phyloP scores from a whole-genome alignment of 1,140 invertebrate species.

The Polyergus mexicanus region DNA sequence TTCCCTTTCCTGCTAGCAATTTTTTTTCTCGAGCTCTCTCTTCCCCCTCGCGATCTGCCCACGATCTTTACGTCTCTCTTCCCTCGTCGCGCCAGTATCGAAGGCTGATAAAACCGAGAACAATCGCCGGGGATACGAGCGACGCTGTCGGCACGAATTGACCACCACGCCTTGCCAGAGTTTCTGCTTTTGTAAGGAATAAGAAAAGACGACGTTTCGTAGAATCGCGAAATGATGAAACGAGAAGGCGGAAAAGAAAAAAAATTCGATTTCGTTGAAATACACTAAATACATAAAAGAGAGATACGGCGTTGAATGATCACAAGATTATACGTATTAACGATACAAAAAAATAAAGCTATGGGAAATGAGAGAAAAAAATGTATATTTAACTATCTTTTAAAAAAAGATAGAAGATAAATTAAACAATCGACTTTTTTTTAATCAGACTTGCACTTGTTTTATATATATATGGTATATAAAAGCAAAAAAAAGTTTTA shows the following conservation, averaged over 20 bases:
- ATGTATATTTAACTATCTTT: background rate
- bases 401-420: background rate
- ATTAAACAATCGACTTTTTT: background rate
- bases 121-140: conserved; percentile 34
- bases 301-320: background rate
- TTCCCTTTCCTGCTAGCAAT: conserved; percentile 21
- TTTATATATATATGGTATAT: background rate
- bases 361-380: background rate
- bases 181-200: conserved; percentile 20
- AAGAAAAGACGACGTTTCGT: background rate
- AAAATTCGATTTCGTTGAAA: background rate
- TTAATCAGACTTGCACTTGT: background rate
- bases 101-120: conserved; percentile 62
- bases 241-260: background rate
- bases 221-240: background rate
- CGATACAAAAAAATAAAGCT: background rate
- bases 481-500: background rate
- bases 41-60: conserved; percentile 21
- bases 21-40: conserved; percentile 18
- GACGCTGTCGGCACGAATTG: conserved; percentile 34
- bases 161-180: background rate
- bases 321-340: background rate
- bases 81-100: background rate
- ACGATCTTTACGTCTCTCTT: background rate
- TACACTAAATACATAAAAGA: conserved; percentile 12